Percentiles rank a stretch among this genome's conserved stretches.
Evolutionary conservation across 2,113 vertebrate species (phyloP).

Genomic region (Smithornis capensis): DNA sequence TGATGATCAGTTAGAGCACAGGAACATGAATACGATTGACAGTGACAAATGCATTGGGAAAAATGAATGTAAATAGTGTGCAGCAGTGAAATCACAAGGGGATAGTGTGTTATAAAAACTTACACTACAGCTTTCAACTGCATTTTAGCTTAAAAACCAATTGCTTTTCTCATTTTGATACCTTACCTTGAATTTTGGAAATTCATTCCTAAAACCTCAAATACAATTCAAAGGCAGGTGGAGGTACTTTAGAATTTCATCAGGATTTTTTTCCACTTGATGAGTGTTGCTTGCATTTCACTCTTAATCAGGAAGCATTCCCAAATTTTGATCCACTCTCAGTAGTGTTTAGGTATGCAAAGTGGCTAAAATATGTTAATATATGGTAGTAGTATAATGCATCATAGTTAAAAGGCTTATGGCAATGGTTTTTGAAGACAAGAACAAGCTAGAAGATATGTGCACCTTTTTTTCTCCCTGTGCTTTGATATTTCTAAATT

Average conservation of each 20-base stretch:
- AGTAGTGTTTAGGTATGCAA: neutral
- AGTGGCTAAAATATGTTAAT: neutral
- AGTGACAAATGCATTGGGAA: neutral
- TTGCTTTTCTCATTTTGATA: neutral
- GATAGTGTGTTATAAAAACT: neutral
- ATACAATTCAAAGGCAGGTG: neutral
- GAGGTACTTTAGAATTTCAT: neutral
- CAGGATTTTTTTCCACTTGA: neutral
- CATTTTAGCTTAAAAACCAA: neutral
- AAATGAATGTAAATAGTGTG: neutral
- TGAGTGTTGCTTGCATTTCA: neutral
- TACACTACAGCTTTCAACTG: neutral
- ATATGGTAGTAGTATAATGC: neutral
- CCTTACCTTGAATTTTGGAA: neutral
- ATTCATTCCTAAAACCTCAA: neutral
- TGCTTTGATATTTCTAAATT: neutral
- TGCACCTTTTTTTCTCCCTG: neutral
- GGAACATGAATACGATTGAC: neutral
- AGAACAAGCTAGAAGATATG: neutral
- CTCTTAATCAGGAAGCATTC: fast-evolving
- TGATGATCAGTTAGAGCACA: neutral
- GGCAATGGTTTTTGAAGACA: neutral
- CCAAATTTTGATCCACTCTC: neutral
- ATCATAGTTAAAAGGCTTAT: neutral
- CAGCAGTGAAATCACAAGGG: neutral